These are phyloP conservation scores for Psylliodes chrysocephalus DNA, from an alignment of 2,888 invertebrate species.

Conservation along the genomic window DNA sequence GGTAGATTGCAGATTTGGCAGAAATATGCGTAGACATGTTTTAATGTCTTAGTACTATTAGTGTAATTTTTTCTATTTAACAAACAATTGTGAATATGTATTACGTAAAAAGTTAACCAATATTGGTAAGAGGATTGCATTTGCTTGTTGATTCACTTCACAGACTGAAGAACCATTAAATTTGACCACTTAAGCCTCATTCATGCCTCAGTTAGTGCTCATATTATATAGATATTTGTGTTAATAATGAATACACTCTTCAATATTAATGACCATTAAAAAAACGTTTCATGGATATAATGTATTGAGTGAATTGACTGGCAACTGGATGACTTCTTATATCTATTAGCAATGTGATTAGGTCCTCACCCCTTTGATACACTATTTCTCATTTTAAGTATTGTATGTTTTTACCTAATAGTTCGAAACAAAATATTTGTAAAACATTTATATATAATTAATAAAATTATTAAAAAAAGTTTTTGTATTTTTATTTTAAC, in stretches of 20 bases:
- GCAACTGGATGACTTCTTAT: neutral
- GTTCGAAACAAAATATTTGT: slow-evolving; percentile 18
- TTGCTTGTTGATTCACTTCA: neutral
- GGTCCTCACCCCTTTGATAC: slow-evolving; percentile 15
- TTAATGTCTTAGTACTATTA: slow-evolving; percentile 13
- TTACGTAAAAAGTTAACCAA: slow-evolving; percentile 8
- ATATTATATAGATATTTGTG: too few relatives aligned
- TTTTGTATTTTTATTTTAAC: neutral
- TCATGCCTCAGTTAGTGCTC: too few relatives aligned
- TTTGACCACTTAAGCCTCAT: too few relatives aligned
- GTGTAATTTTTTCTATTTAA: slow-evolving; percentile 7
- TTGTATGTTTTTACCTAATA: slow-evolving; percentile 20
- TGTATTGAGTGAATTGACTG: too few relatives aligned
- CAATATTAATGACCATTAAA: too few relatives aligned
- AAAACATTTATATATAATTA: slow-evolving; percentile 20
- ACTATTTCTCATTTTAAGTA: slow-evolving; percentile 3
- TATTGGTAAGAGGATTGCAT: neutral
- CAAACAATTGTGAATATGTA: slow-evolving; percentile 1
- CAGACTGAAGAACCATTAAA: too few relatives aligned
- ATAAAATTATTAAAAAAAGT: slow-evolving; percentile 13
- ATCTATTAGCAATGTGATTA: neutral
- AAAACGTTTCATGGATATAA: too few relatives aligned
- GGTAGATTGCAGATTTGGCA: slow-evolving; percentile 21
- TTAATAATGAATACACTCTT: too few relatives aligned
- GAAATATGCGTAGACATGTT: slow-evolving; percentile 18